A percentile compares a stretch with the other conserved stretches of the same genome.
Conservation (phyloP, 2,888 invertebrate species). For the Cetonia aurata region DNA sequence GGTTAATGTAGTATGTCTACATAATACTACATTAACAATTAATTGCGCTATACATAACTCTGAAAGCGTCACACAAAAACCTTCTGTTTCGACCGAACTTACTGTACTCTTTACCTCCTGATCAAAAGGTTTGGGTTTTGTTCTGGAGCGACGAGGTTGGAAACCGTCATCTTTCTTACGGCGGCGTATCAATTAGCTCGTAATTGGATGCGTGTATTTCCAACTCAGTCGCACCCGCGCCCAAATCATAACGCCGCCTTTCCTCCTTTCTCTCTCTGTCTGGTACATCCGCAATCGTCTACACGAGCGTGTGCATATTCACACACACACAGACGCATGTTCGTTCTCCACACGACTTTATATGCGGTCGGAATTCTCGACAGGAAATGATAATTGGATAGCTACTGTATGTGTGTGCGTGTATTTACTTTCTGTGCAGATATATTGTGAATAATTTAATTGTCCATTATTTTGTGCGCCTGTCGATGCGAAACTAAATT, state of each 20-base stretch:
- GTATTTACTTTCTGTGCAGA: conserved; percentile 45
- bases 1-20: neutral
- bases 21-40: conserved; percentile 4
- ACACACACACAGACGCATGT: conserved; percentile 1
- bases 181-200: conserved; percentile 55
- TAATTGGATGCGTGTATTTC: conserved; percentile 55
- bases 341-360: conserved; percentile 29
- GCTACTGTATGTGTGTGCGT: conserved; percentile 47
- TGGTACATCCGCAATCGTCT: conserved; percentile 22
- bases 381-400: conserved; percentile 65
- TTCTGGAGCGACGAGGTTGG: conserved; percentile 52
- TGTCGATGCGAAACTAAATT: conserved; percentile 50
- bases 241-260: conserved; percentile 2
- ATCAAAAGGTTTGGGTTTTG: conserved; percentile 55
- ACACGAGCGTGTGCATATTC: conserved; percentile 6
- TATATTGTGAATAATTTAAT: conserved; percentile 63
- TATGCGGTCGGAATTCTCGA: conserved; percentile 56
- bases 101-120: conserved; percentile 20
- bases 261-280: conserved; percentile 15
- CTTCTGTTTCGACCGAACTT: conserved; percentile 28
- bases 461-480: conserved; percentile 63
- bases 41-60: no score
- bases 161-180: conserved; percentile 55
- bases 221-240: conserved; percentile 27
- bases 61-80: conserved; percentile 1